Conservation (phyloP, 2,113 vertebrate species). For the Setophaga petechia region DNA sequence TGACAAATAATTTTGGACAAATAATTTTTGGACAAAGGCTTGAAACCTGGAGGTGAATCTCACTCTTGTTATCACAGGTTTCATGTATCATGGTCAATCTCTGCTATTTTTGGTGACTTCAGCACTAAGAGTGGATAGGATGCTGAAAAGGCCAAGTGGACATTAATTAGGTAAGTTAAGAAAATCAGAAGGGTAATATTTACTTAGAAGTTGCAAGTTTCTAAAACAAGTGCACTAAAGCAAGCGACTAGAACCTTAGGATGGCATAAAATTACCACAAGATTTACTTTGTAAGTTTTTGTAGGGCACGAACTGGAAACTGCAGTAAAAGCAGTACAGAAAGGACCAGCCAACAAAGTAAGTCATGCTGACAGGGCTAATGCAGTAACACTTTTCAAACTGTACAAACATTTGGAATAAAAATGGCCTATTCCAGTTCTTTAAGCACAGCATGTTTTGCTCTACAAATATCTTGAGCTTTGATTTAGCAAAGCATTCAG, state of each 20-base stretch:
- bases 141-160: not conserved
- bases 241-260: not conserved
- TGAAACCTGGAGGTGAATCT: not conserved
- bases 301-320: not conserved
- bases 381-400: not conserved
- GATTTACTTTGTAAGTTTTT: not conserved
- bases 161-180: not conserved
- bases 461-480: not conserved
- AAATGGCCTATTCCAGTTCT: not conserved
- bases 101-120: not conserved
- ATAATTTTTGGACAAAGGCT: not conserved
- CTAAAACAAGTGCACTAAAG: not conserved
- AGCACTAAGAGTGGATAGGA: not conserved
- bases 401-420: slow-evolving; percentile 29
- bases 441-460: not conserved
- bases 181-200: not conserved
- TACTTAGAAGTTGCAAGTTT: not conserved
- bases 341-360: not conserved
- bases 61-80: not conserved
- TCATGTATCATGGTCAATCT: not conserved
- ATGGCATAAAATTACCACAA: not conserved
- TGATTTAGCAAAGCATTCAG: not conserved
- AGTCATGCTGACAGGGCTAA: slow-evolving; percentile 3
- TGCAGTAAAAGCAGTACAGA: not conserved
- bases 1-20: not conserved